A percentile compares a stretch with the other conserved stretches of the same genome.
These are phyloP conservation scores for Meteorus colon DNA, from an alignment of 2,888 invertebrate species.

Conservation along the genomic window DNA sequence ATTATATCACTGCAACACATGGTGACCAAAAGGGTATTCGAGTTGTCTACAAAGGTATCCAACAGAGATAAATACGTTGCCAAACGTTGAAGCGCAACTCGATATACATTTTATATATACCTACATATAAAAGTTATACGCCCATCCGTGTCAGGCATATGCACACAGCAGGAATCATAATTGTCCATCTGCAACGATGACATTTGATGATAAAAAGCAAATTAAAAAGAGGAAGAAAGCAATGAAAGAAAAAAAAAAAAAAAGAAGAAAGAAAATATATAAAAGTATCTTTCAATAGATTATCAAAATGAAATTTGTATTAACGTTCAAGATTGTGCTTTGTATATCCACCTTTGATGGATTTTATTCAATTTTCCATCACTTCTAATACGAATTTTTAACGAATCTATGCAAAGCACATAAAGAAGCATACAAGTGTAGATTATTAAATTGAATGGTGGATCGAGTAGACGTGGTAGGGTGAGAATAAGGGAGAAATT, in stretches of 20 bases:
- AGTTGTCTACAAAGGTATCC: constrained; percentile 69
- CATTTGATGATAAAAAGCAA: constrained; percentile 57
- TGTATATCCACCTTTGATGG: constrained; percentile 7
- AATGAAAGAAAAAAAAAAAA: too few relatives aligned
- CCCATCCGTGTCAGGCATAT: constrained; percentile 60
- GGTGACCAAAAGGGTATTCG: constrained; percentile 66
- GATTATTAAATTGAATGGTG: background rate
- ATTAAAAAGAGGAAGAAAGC: background rate
- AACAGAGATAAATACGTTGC: constrained; percentile 72
- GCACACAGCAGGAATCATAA: constrained; percentile 66
- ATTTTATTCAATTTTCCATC: constrained; percentile 25
- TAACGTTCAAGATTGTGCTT: constrained; percentile 17
- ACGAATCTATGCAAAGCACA: background rate
- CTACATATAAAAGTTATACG: constrained; percentile 35
- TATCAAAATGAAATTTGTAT: constrained; percentile 27
- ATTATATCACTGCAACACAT: constrained; percentile 63
- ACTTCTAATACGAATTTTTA: constrained; percentile 19
- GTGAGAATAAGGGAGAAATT: background rate
- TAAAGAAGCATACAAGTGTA: background rate
- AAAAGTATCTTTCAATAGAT: constrained; percentile 24
- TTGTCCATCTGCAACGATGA: constrained; percentile 65
- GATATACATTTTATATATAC: background rate
- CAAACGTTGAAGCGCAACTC: constrained; percentile 55
- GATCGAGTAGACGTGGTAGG: background rate
- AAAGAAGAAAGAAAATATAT: constrained; percentile 34